Percentiles rank a stretch among this genome's conserved stretches.
Evolutionary conservation across 2,888 invertebrate genomes (phyloP).

Genomic region (Prenolepis imparis): DNA sequence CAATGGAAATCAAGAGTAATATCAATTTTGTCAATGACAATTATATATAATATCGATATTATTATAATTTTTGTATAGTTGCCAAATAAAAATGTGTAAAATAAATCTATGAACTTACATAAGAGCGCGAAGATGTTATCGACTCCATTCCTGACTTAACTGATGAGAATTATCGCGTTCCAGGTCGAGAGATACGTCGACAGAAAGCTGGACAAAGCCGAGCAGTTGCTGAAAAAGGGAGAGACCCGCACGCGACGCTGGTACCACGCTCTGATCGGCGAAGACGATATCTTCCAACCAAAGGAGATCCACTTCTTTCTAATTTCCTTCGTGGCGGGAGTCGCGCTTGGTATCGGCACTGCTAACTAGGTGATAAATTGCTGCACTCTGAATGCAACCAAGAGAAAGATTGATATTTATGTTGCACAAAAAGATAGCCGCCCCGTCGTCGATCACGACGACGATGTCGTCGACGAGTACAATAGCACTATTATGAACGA

Average conservation of each 20-base stretch:
- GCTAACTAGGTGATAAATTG: constrained; percentile 81
- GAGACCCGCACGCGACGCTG: constrained; percentile 91
- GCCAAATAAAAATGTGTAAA: constrained; percentile 27
- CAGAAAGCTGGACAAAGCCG: constrained; percentile 93
- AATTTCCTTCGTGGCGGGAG: constrained; percentile 93
- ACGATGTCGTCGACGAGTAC: constrained; percentile 27
- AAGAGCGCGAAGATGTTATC: not conserved
- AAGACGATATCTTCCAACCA: constrained; percentile 88
- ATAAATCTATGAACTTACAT: constrained; percentile 24
- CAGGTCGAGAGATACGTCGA: constrained; percentile 94
- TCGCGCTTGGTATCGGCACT: constrained; percentile 90
- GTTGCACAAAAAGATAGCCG: not conserved
- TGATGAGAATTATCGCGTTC: constrained; percentile 54
- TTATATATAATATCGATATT: not conserved
- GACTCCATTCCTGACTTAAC: not conserved
- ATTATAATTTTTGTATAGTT: constrained; percentile 47
- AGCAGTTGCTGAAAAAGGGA: constrained; percentile 91
- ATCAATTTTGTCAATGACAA: not conserved
- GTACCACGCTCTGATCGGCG: constrained; percentile 90
- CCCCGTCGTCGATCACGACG: constrained; percentile 33
- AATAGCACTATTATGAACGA: constrained; percentile 63
- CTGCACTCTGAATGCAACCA: constrained; percentile 81
- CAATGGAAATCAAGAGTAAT: not conserved
- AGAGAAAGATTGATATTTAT: constrained; percentile 52
- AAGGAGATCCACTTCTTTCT: constrained; percentile 93